These are phyloP conservation scores for Drosophila pegasa DNA, from an alignment of 2,888 invertebrate species.

Conservation along the genomic window DNA sequence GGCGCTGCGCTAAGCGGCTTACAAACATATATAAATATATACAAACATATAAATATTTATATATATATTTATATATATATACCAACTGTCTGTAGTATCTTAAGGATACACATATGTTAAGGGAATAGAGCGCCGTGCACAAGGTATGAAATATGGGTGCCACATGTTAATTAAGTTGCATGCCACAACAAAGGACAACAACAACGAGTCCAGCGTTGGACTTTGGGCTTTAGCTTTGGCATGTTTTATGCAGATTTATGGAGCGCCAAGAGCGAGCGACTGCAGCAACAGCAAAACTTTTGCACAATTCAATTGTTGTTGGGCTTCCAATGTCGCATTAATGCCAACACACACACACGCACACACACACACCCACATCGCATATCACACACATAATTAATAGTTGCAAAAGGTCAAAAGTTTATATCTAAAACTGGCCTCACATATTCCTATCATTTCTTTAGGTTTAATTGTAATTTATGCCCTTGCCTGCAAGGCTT, in stretches of 20 bases:
- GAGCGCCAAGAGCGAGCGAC: constrained; percentile 31
- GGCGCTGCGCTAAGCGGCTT: constrained; percentile 63
- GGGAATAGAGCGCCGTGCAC: constrained; percentile 4
- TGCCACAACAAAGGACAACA: constrained; percentile 39
- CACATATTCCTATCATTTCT: constrained; percentile 60
- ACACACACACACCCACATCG: background rate
- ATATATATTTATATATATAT: constrained; percentile 1
- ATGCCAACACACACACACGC: constrained; percentile 25
- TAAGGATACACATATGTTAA: constrained; percentile 44
- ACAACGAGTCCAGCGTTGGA: constrained; percentile 15
- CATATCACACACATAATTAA: constrained; percentile 57
- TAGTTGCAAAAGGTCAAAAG: constrained; percentile 67
- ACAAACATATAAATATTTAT: background rate
- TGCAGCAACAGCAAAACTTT: constrained; percentile 69
- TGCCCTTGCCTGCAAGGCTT: constrained; percentile 40
- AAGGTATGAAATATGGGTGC: constrained; percentile 52
- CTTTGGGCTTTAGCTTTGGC: constrained; percentile 29
- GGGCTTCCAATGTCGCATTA: constrained; percentile 46
- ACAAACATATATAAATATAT: constrained; percentile 24
- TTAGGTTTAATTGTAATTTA: constrained; percentile 73
- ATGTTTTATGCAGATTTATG: constrained; percentile 73
- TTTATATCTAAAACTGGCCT: constrained; percentile 37
- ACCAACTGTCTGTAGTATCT: constrained; percentile 36
- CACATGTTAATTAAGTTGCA: constrained; percentile 72
- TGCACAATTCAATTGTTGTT: constrained; percentile 40